Evolutionary conservation across 2,888 invertebrate species (phyloP), one percentile per base, ranked within the genome.

Genomic region (Microplitis deprimator): DNA sequence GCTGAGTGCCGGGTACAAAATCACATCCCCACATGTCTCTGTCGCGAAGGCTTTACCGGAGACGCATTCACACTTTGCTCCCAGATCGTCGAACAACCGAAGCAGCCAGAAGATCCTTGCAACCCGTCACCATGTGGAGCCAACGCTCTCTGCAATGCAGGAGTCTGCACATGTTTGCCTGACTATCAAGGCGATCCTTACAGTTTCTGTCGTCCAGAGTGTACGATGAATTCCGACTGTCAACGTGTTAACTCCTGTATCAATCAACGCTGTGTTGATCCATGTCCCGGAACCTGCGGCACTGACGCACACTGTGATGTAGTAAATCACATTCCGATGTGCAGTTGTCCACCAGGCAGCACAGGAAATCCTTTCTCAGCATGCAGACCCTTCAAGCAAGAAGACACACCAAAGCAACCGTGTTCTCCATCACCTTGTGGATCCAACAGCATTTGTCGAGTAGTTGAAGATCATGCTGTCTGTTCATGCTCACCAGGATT

Each of bases 361-460:
- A 93, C 93, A 80, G 95, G 95, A 40, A 94, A 95, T 91, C 94
- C 95, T 10, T 94, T 95, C 86, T 91, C 92, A 5, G 90, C 91
- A 78, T 95, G 95, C 84, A 91, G 92, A 81, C 91, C 90, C 61
- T 89, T 93, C 76, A 89, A 90, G 5, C 75, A 74, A 10, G 83
- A 83, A 68, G 81, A 29, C 0, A 76, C 78, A 6, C 80, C 80
- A 50, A 82, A 76, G 41, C 83, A 89, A 69, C 94, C 93, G 10
- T 94, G 94, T 83, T 90, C 92, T 70, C 96, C 96, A 72, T 94
- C 95, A 50, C 96, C 96, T 0, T 96, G 96, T 85, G 96, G 96
- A 17, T 93, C 95, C 16, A 95, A 96, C 87, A 93, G 95, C 80
- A 91, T 93, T 84, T 96, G 96, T 86, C 92, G 92, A 71, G 94